Evolutionary conservation across 1,140 invertebrate species (phyloP).

Genomic region (Spodoptera frugiperda): DNA sequence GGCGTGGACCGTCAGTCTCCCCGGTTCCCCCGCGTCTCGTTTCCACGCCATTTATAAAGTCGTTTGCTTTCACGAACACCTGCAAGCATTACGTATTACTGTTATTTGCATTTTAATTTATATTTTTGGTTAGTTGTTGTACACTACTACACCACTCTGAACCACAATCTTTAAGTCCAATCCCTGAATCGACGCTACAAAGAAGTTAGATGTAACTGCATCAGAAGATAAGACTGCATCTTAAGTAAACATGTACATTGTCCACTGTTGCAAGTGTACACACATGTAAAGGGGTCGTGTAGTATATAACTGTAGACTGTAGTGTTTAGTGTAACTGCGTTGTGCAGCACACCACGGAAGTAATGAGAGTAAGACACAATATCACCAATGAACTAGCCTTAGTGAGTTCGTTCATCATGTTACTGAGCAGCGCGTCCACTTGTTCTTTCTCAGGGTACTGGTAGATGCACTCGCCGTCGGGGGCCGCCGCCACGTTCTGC

Average conservation of each 20-base stretch:
- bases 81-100: slow-evolving; percentile 8
- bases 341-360: too few species aligned
- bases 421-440: slow-evolving; percentile 57
- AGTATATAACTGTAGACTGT: too few species aligned
- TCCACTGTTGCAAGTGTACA: too few species aligned
- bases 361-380: neutral
- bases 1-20: neutral
- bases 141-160: too few species aligned
- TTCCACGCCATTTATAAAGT: slow-evolving; percentile 22
- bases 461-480: slow-evolving; percentile 55
- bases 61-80: slow-evolving; percentile 52
- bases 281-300: too few species aligned
- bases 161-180: neutral
- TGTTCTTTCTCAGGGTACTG: slow-evolving; percentile 58
- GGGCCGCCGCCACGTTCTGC: slow-evolving; percentile 33
- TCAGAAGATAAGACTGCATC: too few species aligned
- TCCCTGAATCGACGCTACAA: too few species aligned
- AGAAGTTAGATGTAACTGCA: too few species aligned
- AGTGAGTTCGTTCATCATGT: slow-evolving; percentile 64
- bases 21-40: neutral
- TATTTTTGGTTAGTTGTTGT: neutral
- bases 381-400: slow-evolving; percentile 46
- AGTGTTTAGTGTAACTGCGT: too few species aligned
- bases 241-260: too few species aligned
- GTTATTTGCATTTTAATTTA: neutral